Evolutionary conservation across 2,888 invertebrate species (phyloP).

Genomic region (Hydriomena furcata): DNA sequence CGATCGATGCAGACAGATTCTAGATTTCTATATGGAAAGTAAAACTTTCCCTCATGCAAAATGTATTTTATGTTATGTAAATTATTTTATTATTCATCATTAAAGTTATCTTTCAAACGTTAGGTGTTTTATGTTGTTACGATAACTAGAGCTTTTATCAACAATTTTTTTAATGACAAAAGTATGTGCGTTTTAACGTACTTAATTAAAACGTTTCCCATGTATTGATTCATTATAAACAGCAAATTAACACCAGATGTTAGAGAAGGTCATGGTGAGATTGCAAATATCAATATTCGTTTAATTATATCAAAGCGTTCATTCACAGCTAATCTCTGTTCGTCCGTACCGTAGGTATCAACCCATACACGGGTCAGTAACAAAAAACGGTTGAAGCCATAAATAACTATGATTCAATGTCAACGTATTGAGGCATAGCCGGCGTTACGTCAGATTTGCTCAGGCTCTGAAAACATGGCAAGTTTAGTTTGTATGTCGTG

Average conservation of each 20-base stretch:
- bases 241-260: slow-evolving; percentile 31
- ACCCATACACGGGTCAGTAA: slow-evolving; percentile 56
- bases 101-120: slow-evolving; percentile 4
- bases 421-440: slow-evolving; percentile 55
- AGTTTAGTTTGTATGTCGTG: slow-evolving; percentile 13
- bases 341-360: too few species aligned
- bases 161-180: slow-evolving; percentile 3
- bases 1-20: too few species aligned
- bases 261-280: slow-evolving; percentile 26
- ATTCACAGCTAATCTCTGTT: slow-evolving; percentile 63
- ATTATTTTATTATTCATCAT: slow-evolving; percentile 11
- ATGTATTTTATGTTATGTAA: too few species aligned
- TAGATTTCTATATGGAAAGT: too few species aligned
- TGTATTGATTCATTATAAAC: not conserved
- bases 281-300: slow-evolving; percentile 43
- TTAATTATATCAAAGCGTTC: slow-evolving; percentile 58
- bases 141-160: slow-evolving; percentile 4
- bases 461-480: slow-evolving; percentile 25
- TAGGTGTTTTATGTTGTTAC: not conserved
- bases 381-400: slow-evolving; percentile 66
- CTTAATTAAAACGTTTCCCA: slow-evolving; percentile 2
- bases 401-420: slow-evolving; percentile 78
- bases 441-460: slow-evolving; percentile 47
- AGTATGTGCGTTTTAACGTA: slow-evolving; percentile 4
- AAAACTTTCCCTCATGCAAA: too few species aligned